Evolutionary conservation across 2,888 invertebrate genomes (phyloP), one percentile per base, ranked within the genome.

Genomic region (Galerucella calmariensis): DNA sequence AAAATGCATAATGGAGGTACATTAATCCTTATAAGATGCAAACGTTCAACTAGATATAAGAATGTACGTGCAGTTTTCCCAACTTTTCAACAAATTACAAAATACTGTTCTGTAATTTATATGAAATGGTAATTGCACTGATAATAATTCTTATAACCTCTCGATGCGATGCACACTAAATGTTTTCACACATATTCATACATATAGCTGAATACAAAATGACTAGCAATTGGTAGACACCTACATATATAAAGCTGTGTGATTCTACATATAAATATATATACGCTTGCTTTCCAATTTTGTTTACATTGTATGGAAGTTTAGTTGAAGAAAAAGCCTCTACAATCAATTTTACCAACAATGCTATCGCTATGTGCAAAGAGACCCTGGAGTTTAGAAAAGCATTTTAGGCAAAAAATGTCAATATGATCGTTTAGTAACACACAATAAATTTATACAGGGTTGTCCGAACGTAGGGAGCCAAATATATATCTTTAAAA

Each of bases 341-440:
- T 87, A 87, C 86, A 83, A 65, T 81, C 82, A 85, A 78, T 85
- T 84, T 83, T 84, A 86, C 85, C 85, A 85, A 85, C 84, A 85
- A 84, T 81, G 82, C 84, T 84, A 84, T 80, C 83, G 82, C 84
- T 85, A 84, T 84, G 84, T 85, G 86, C 85, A 86, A 85, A 79
- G 84, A 85, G 85, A 85, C 85, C 82, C 48, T 72, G 59, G 79
- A 80, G 77, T 59, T 80, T 83, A 83, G 79, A 81, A 81, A 84
- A 82, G 83, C 84, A 82, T 81, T 81, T 83, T 85, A 86, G 85
- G 85, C 86, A 86, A 85, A 77, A 79, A 74, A 68, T 75, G 76
- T 69, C 72, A 76, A 66, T 72, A 27, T 53, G 35, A 53, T 67
- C 46, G 11, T 24, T 48, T 12, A 11, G 5, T 24, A 20, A 24